These are phyloP conservation scores for Papilio gigon DNA, from an alignment of 2,888 invertebrate species.

Conservation along the genomic window DNA sequence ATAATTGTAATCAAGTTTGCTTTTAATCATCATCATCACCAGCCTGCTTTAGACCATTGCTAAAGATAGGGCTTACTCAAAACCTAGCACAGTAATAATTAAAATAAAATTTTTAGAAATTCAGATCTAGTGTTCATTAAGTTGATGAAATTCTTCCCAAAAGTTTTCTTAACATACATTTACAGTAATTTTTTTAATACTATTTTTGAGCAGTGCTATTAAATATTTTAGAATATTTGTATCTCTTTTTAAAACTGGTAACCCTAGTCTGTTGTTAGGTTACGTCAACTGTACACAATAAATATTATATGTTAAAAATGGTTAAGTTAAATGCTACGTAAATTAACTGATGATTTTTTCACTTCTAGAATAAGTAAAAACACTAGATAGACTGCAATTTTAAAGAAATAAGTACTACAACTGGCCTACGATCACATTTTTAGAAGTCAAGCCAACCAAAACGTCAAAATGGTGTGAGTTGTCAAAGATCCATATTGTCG, in stretches of 20 bases:
- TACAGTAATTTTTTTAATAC: neutral
- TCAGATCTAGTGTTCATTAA: neutral
- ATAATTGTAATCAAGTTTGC: neutral
- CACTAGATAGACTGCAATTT: constrained; percentile 40
- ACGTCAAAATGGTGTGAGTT: constrained; percentile 81
- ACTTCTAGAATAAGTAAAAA: constrained; percentile 40
- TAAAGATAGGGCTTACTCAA: neutral
- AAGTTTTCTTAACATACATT: neutral
- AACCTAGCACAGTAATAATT: constrained; percentile 41
- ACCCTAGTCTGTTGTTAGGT: constrained; percentile 33
- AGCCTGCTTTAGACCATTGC: neutral
- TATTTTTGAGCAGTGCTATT: neutral
- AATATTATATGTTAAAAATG: constrained; percentile 5
- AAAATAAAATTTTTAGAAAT: neutral
- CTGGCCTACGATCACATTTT: constrained; percentile 59
- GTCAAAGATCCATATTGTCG: constrained; percentile 73
- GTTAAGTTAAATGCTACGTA: constrained; percentile 34
- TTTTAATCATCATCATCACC: neutral
- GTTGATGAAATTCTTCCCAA: neutral
- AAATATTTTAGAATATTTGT: neutral
- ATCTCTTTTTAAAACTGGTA: constrained; percentile 10
- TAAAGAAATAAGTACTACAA: constrained; percentile 58
- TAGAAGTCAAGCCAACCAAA: constrained; percentile 61
- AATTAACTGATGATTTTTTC: constrained; percentile 50
- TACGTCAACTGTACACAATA: constrained; percentile 33